Evolutionary conservation across 2,888 invertebrate genomes (phyloP).

Genomic region (Busseola fusca): DNA sequence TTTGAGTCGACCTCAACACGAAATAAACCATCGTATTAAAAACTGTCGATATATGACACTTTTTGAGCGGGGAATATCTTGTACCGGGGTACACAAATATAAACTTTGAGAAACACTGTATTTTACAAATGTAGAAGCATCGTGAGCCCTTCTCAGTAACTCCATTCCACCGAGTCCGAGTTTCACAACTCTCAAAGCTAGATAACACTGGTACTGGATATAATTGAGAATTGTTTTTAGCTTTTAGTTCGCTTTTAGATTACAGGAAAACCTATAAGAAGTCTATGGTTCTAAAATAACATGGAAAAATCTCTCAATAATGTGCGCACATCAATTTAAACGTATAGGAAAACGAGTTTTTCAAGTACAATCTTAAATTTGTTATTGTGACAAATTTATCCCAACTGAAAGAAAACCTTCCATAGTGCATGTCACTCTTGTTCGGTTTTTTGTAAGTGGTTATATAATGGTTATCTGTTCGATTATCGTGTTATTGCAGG

Average conservation of each 20-base stretch:
- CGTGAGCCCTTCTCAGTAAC: constrained; percentile 43
- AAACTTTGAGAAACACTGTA: constrained; percentile 21
- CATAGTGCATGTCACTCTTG: too few species aligned
- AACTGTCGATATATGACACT: too few species aligned
- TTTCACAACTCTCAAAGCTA: constrained; percentile 54
- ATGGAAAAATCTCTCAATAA: not conserved
- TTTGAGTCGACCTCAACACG: constrained; percentile 1
- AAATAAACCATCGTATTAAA: not conserved
- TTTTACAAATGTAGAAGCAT: constrained; percentile 35
- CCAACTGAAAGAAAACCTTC: not conserved
- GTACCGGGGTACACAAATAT: not conserved
- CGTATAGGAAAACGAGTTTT: not conserved
- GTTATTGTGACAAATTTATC: not conserved
- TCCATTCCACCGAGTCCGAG: constrained; percentile 49
- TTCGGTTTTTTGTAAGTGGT: constrained; percentile 29
- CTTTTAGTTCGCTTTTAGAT: too few species aligned
- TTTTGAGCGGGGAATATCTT: not conserved
- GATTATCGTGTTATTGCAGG: constrained; percentile 13
- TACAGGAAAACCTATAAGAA: too few species aligned
- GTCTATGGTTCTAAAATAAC: too few species aligned
- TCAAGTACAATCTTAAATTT: not conserved
- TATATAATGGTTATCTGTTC: constrained; percentile 22
- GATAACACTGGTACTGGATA: constrained; percentile 48
- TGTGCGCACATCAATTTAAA: not conserved
- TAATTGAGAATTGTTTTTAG: constrained; percentile 56